A percentile compares a stretch with the other conserved stretches of the same genome.
Conservation (phyloP, 2,888 invertebrate species). For the Machimus rusticus region DNA sequence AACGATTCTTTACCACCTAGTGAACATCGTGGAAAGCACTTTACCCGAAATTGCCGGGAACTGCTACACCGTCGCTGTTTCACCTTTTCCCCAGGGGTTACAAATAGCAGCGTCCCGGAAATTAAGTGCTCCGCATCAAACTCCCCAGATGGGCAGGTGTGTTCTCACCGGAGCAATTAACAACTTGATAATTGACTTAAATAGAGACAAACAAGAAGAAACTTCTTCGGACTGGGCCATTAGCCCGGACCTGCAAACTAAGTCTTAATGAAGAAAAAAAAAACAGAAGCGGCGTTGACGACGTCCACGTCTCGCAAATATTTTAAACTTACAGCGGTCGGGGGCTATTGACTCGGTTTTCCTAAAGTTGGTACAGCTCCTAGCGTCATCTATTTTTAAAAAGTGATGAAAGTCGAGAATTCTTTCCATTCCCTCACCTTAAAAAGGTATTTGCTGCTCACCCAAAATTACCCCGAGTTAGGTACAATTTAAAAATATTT, state of each 20-base stretch:
- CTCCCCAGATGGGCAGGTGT: neutral
- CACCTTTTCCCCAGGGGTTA: neutral
- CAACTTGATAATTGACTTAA: constrained; percentile 29
- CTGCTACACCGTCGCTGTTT: neutral
- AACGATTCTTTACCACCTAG: neutral
- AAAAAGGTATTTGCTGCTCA: neutral
- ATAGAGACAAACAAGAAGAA: constrained; percentile 16
- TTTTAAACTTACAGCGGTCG: neutral
- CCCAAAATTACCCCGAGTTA: neutral
- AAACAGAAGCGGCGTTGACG: neutral
- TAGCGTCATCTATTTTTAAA: neutral
- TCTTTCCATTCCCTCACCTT: neutral
- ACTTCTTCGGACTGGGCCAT: neutral
- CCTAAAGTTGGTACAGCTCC: neutral
- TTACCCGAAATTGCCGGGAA: neutral
- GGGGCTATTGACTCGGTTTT: neutral
- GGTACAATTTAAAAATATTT: constrained; percentile 2
- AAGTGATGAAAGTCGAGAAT: neutral
- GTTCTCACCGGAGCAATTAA: neutral
- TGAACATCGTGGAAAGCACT: neutral
- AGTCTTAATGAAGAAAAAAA: neutral
- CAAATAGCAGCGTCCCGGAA: neutral
- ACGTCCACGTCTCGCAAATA: neutral
- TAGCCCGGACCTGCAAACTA: neutral
- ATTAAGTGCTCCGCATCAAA: constrained; percentile 1